A percentile compares a stretch with the other conserved stretches of the same genome.
phyloP scores from a whole-genome alignment of 2,797 vertebrate species.

The Podarcis lilfordi region DNA sequence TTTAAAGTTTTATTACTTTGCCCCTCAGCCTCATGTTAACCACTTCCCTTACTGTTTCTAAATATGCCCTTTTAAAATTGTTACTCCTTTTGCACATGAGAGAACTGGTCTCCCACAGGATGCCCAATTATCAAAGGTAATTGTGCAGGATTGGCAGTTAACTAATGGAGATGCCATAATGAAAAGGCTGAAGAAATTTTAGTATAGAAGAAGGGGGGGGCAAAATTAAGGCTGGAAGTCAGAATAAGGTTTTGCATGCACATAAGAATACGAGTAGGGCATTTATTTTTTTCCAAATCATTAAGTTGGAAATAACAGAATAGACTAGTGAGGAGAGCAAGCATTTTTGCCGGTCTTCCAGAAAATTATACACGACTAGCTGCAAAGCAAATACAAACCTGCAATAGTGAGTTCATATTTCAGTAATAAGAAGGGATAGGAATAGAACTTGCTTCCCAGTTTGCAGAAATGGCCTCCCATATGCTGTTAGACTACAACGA shows the following conservation, averaged over 20 bases:
- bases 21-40: constrained; percentile 59
- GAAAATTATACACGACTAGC: not conserved
- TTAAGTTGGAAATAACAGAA: not conserved
- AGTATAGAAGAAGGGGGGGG: not conserved
- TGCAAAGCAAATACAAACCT: not conserved
- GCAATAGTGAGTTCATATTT: not conserved
- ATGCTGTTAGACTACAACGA: too few relatives aligned
- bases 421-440: not conserved
- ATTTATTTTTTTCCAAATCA: too few relatives aligned
- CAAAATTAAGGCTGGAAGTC: constrained; percentile 13
- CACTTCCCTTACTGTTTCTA: constrained; percentile 58
- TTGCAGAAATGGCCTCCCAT: not conserved
- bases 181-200: not conserved
- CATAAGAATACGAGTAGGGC: too few relatives aligned
- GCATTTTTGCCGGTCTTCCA: not conserved
- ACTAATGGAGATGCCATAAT: constrained; percentile 4
- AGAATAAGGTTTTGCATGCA: not conserved
- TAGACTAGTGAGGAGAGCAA: not conserved
- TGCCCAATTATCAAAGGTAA: constrained; percentile 6
- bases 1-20: constrained; percentile 69
- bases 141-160: not conserved
- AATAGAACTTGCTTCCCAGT: not conserved
- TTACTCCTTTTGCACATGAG: constrained; percentile 9
- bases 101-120: constrained; percentile 16
- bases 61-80: constrained; percentile 45